Evolutionary conservation across 2,797 vertebrate species (phyloP).

Genomic region (Poeciliopsis turneri): DNA sequence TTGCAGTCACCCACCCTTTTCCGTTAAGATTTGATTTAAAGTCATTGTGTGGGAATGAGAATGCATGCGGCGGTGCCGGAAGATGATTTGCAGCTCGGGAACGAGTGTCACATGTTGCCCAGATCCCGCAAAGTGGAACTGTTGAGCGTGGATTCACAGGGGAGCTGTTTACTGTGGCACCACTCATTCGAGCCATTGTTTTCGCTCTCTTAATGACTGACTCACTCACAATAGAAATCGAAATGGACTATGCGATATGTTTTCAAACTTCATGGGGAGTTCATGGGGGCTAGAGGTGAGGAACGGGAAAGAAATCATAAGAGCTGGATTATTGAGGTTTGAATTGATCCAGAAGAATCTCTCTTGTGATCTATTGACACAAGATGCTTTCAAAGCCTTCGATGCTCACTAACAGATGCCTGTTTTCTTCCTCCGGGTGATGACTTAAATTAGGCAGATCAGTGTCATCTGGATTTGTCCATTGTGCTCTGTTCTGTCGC

Average conservation of each 20-base stretch:
- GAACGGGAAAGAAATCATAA: slow-evolving; percentile 22
- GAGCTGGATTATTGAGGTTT: slow-evolving; percentile 8
- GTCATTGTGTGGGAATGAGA: slow-evolving; percentile 72
- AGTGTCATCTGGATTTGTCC: slow-evolving; percentile 48
- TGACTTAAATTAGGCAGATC: slow-evolving; percentile 57
- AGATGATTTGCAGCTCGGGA: slow-evolving; percentile 69
- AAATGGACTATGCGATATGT: slow-evolving; percentile 66
- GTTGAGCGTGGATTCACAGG: slow-evolving; percentile 76
- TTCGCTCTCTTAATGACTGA: slow-evolving; percentile 76
- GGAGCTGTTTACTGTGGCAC: slow-evolving; percentile 79
- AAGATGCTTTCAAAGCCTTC: slow-evolving; percentile 23
- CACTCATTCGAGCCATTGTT: slow-evolving; percentile 79
- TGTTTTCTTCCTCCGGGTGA: slow-evolving; percentile 35
- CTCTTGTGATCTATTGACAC: background rate
- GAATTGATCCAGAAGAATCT: slow-evolving; percentile 24
- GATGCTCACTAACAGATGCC: slow-evolving; percentile 36
- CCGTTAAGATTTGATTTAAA: slow-evolving; percentile 57
- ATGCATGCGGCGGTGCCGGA: slow-evolving; percentile 66
- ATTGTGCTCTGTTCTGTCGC: slow-evolving; percentile 44
- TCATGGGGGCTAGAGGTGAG: slow-evolving; percentile 56
- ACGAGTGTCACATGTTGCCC: slow-evolving; percentile 29
- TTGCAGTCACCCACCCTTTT: slow-evolving; percentile 51
- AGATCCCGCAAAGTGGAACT: slow-evolving; percentile 63
- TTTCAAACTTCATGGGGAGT: slow-evolving; percentile 55
- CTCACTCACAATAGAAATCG: slow-evolving; percentile 74